These are phyloP conservation scores for Atlantisia rogersi DNA, from an alignment of 2,113 vertebrate species.

Conservation along the genomic window DNA sequence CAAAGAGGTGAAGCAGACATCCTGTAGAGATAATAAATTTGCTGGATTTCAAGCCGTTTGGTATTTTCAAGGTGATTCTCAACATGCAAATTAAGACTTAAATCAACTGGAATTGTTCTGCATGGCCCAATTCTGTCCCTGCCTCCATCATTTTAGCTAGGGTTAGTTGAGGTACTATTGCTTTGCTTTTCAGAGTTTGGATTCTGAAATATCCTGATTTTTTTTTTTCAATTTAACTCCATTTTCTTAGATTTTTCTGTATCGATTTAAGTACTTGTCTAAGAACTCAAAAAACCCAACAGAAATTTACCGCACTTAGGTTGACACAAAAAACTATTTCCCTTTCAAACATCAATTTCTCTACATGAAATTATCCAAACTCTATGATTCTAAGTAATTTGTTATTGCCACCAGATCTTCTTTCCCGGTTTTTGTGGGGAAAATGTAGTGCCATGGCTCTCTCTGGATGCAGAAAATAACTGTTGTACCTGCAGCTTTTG, in stretches of 20 bases:
- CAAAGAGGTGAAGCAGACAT: background rate
- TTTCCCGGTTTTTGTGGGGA: background rate
- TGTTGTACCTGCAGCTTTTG: background rate
- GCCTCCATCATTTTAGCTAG: background rate
- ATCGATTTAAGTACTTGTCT: background rate
- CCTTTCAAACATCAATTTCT: background rate
- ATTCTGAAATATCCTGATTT: background rate
- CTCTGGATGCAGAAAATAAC: background rate
- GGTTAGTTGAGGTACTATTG: background rate
- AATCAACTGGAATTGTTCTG: background rate
- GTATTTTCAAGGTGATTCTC: background rate
- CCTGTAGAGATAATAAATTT: background rate
- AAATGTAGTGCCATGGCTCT: background rate
- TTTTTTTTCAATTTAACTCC: background rate
- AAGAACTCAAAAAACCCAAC: background rate
- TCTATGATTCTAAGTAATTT: background rate
- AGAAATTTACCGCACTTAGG: background rate
- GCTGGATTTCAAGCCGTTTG: background rate
- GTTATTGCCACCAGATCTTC: background rate
- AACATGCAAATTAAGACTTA: background rate
- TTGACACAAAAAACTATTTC: background rate
- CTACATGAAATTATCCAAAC: background rate
- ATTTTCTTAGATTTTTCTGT: background rate
- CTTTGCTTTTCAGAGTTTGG: background rate
- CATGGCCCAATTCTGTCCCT: fast-evolving